Conservation (phyloP, 2,888 invertebrate species). For the Gisinianus flammeolus region DNA sequence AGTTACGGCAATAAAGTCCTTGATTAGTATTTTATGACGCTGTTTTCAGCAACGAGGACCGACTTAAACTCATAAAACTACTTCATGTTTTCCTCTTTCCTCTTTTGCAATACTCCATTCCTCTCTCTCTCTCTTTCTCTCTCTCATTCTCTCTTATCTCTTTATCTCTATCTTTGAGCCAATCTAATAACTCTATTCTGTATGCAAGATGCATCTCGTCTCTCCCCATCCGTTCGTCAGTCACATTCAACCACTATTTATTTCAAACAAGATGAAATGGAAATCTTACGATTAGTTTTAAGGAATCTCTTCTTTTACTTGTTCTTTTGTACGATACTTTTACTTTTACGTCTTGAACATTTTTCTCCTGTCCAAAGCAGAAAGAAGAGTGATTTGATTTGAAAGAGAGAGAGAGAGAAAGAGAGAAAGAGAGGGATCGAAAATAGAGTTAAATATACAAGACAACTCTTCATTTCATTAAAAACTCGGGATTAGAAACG, state of each 20-base stretch:
- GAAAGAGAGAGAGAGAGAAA: not conserved
- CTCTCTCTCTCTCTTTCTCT: not conserved
- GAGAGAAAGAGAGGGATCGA: too few relatives aligned
- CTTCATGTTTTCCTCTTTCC: not conserved
- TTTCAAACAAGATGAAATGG: not conserved
- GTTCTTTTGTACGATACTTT: not conserved
- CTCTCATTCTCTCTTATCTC: not conserved
- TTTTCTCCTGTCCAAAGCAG: too few relatives aligned
- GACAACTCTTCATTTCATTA: too few relatives aligned
- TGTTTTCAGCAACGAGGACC: constrained; percentile 13
- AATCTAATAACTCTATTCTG: constrained; percentile 12
- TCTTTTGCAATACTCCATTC: not conserved
- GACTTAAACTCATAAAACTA: constrained; percentile 17
- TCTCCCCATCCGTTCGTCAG: not conserved
- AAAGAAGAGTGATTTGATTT: too few relatives aligned
- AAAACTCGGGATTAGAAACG: too few relatives aligned
- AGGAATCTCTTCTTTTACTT: not conserved
- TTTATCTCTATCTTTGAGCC: constrained; percentile 11
- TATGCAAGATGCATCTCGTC: not conserved
- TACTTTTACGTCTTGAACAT: too few relatives aligned
- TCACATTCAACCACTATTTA: not conserved
- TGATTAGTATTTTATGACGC: constrained; percentile 30
- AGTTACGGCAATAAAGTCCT: constrained; percentile 14
- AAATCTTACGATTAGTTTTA: not conserved
- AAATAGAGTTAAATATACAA: too few relatives aligned